phyloP scores from a whole-genome alignment of 2,113 vertebrate species.

The Engystomops pustulosus region DNA sequence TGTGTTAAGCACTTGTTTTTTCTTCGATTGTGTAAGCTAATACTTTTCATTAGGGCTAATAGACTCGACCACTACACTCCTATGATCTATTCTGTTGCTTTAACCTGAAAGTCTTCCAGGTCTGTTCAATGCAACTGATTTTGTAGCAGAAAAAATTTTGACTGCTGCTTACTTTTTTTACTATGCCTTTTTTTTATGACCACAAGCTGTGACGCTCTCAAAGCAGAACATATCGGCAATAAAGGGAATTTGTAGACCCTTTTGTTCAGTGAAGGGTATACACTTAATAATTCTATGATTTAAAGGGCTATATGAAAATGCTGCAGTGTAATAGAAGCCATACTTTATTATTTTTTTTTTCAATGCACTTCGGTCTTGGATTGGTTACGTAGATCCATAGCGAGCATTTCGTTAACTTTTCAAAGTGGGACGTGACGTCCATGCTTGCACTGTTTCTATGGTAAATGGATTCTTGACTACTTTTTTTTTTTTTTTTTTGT shows the following conservation, averaged over 20 bases:
- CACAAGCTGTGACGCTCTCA: neutral
- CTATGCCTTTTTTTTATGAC: neutral
- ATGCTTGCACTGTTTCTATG: neutral
- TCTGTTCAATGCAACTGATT: neutral
- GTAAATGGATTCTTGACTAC: neutral
- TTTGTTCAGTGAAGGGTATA: neutral
- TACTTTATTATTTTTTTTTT: neutral
- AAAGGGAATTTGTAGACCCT: neutral
- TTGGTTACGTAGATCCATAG: neutral
- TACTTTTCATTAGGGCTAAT: neutral
- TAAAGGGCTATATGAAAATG: constrained; percentile 29
- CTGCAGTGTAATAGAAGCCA: constrained; percentile 24
- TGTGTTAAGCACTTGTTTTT: constrained; percentile 34
- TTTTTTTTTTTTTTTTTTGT: neutral
- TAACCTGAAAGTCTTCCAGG: constrained; percentile 5
- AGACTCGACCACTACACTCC: constrained; percentile 5
- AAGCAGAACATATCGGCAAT: neutral
- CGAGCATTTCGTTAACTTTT: too few species aligned
- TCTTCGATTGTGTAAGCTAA: neutral
- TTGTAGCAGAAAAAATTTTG: too few species aligned
- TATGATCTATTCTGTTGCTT: neutral
- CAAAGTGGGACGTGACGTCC: neutral
- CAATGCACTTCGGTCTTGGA: constrained; percentile 48
- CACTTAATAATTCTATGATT: neutral
- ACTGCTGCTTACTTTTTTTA: neutral